Conservation (phyloP, 2,113 vertebrate genomes). For the Rhagologus leucostigma region DNA sequence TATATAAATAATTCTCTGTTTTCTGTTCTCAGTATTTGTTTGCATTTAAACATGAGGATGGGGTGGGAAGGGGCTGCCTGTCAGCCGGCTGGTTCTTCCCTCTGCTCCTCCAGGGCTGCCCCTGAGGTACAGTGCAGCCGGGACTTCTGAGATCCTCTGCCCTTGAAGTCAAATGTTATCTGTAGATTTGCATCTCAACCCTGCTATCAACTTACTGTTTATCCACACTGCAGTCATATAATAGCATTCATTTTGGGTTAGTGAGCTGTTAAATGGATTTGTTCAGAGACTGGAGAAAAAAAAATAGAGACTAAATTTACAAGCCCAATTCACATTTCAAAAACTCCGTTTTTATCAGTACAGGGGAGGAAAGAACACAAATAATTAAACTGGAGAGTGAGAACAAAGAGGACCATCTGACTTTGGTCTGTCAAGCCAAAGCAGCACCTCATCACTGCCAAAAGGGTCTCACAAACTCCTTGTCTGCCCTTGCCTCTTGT, state of each 20-base stretch:
- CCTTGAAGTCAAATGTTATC: background rate
- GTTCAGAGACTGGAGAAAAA: background rate
- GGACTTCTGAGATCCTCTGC: background rate
- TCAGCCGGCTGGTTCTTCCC: background rate
- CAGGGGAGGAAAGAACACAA: background rate
- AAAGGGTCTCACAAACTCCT: background rate
- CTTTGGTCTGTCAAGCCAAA: background rate
- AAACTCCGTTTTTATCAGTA: background rate
- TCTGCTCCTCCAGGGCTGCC: background rate
- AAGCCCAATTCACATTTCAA: background rate
- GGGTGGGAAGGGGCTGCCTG: background rate
- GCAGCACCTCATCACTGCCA: background rate
- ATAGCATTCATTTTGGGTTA: background rate
- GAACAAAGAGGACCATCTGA: background rate
- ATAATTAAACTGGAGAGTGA: background rate
- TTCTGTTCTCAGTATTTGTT: background rate
- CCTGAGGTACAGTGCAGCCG: background rate
- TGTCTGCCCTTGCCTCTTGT: background rate
- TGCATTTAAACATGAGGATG: background rate
- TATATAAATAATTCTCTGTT: background rate
- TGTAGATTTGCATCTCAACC: background rate
- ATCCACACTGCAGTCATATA: background rate
- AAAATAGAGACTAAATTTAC: background rate
- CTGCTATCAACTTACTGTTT: background rate
- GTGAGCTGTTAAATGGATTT: background rate